A percentile compares a stretch with the other conserved stretches of the same genome.
phyloP scores from a whole-genome alignment of 1,140 invertebrate species.

The Campoletis sonorensis region DNA sequence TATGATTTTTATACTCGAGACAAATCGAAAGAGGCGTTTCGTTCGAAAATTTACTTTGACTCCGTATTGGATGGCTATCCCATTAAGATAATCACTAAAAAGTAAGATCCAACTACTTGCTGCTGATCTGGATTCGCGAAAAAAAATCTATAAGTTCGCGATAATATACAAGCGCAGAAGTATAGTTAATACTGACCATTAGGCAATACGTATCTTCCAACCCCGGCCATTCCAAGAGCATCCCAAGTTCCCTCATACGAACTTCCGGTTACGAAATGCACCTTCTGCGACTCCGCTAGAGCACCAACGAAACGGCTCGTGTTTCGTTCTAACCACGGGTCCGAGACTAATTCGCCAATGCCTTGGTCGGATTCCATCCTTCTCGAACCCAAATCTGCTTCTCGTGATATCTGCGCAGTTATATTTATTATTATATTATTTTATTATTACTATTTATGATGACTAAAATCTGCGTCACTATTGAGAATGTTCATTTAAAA shows the following conservation, averaged over 20 bases:
- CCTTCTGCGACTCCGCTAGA: slow-evolving; percentile 33
- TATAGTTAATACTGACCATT: slow-evolving; percentile 68
- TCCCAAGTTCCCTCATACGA: slow-evolving; percentile 77
- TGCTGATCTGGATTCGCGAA: too few species aligned
- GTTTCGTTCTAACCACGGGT: slow-evolving; percentile 28
- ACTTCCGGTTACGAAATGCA: slow-evolving; percentile 74
- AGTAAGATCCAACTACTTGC: too few species aligned
- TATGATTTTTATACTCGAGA: too few species aligned
- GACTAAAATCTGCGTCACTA: too few species aligned
- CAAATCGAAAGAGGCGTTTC: too few species aligned
- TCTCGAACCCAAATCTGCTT: neutral
- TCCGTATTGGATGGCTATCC: too few species aligned
- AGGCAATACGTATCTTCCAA: slow-evolving; percentile 74
- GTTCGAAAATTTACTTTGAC: too few species aligned
- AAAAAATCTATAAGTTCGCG: too few species aligned
- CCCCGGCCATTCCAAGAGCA: slow-evolving; percentile 76
- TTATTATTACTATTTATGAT: too few species aligned
- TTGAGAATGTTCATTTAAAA: too few species aligned
- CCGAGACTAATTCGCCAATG: neutral
- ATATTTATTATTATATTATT: neutral
- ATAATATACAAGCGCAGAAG: neutral
- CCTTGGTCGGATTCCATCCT: neutral
- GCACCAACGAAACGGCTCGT: slow-evolving; percentile 43
- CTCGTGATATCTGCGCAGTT: neutral
- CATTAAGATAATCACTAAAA: too few species aligned